Percentiles rank a stretch among this genome's conserved stretches.
Evolutionary conservation across 2,113 vertebrate genomes (phyloP).

Genomic region (Oreochromis spilurus): DNA sequence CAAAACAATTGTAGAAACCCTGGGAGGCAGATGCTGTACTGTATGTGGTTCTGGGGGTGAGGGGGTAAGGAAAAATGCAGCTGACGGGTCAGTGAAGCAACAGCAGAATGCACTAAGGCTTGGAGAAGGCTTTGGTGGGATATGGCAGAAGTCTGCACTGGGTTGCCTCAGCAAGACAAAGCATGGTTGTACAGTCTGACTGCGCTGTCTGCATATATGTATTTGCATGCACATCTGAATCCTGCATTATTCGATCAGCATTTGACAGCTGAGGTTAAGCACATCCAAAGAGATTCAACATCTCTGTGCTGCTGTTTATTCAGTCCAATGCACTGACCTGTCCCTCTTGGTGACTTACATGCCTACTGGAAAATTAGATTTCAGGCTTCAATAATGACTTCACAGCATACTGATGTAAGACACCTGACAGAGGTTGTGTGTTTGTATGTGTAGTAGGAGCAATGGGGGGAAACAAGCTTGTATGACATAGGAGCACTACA

Average conservation of each 20-base stretch:
- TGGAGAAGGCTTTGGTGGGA: background rate
- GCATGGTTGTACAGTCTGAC: background rate
- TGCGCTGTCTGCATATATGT: background rate
- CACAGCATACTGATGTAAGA: constrained; percentile 28
- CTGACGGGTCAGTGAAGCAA: background rate
- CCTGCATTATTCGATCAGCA: background rate
- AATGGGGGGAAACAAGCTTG: background rate
- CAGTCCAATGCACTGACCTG: background rate
- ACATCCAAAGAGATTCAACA: background rate
- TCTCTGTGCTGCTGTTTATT: constrained; percentile 18
- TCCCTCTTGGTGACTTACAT: background rate
- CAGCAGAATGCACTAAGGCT: background rate
- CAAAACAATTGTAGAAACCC: background rate
- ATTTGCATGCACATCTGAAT: background rate
- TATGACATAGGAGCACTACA: background rate
- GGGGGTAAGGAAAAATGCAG: background rate
- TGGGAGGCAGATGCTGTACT: background rate
- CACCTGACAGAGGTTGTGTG: background rate
- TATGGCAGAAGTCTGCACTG: background rate
- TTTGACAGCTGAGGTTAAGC: constrained; percentile 4
- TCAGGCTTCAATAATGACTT: constrained; percentile 36
- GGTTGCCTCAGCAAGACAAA: background rate
- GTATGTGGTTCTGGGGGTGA: background rate
- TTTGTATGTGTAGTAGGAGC: background rate
- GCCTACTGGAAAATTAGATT: constrained; percentile 47